These are phyloP conservation scores for Otolemur crassicaudatus DNA, from an alignment of 2,797 vertebrate genomes.

Conservation along the genomic window DNA sequence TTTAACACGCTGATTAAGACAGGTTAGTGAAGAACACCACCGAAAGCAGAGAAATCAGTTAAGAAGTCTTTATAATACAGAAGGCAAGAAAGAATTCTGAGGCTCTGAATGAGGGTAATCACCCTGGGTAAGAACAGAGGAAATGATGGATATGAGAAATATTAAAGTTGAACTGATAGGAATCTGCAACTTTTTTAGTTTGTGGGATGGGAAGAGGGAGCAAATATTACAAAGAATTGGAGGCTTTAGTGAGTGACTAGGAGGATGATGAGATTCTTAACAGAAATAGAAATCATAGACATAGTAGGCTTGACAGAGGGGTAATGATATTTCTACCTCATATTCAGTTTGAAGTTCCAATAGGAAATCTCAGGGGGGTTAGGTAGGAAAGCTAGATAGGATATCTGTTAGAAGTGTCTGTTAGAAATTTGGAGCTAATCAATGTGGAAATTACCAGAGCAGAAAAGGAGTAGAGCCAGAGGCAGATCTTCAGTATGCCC, in stretches of 20 bases:
- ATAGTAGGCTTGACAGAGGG: neutral
- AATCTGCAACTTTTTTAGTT: neutral
- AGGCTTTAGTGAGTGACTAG: neutral
- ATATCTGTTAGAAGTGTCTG: neutral
- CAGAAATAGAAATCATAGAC: constrained; percentile 23
- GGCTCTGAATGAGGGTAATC: neutral
- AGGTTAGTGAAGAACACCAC: neutral
- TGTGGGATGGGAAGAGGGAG: neutral
- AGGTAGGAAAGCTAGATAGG: neutral
- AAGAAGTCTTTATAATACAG: neutral
- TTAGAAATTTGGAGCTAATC: neutral
- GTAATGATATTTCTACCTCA: neutral
- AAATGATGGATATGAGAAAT: neutral
- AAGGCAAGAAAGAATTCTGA: neutral
- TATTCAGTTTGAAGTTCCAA: constrained; percentile 42
- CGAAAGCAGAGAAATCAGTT: neutral
- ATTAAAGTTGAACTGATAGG: neutral
- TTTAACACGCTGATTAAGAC: neutral
- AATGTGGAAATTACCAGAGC: neutral
- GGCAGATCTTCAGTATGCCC: neutral
- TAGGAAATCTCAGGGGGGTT: neutral
- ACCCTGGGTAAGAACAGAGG: neutral
- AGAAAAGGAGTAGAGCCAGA: neutral
- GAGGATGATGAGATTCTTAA: neutral
- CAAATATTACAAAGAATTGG: neutral